These are phyloP conservation scores for Gasteruption jaculator DNA, from an alignment of 2,888 invertebrate genomes.

Conservation along the genomic window DNA sequence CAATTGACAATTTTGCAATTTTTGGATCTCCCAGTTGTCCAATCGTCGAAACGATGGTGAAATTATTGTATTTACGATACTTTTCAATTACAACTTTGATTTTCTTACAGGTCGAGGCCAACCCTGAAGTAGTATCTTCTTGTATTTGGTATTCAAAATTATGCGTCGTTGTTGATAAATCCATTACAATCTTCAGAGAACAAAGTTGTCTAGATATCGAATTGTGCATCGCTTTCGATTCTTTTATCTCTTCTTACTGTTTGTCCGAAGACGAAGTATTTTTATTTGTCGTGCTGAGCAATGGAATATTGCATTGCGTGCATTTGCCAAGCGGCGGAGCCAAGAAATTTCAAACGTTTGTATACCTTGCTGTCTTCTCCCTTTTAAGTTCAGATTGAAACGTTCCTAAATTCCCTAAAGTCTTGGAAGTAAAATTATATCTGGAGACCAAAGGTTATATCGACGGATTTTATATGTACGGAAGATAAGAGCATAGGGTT, in stretches of 20 bases:
- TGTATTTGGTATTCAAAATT: slow-evolving; percentile 35
- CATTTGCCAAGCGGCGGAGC: slow-evolving; percentile 31
- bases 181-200: slow-evolving; percentile 43
- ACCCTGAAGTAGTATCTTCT: slow-evolving; percentile 27
- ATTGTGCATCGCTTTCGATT: slow-evolving; percentile 37
- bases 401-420: too few species aligned
- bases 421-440: too few species aligned
- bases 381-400: too few species aligned
- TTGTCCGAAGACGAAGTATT: slow-evolving; percentile 36
- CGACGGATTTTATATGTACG: too few species aligned
- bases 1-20: too few species aligned
- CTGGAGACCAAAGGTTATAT: too few species aligned
- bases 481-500: too few species aligned
- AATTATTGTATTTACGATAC: slow-evolving; percentile 2
- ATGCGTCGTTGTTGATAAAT: slow-evolving; percentile 41
- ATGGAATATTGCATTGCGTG: slow-evolving; percentile 38
- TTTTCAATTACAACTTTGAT: slow-evolving; percentile 2
- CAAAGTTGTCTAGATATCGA: slow-evolving; percentile 36
- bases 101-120: slow-evolving; percentile 23
- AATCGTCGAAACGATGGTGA: slow-evolving; percentile 1
- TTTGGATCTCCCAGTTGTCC: too few species aligned
- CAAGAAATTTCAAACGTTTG: too few species aligned
- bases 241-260: slow-evolving; percentile 33
- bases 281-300: slow-evolving; percentile 35
- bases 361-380: too few species aligned